Conservation (phyloP, 1,140 invertebrate species). For the Panulirus ornatus region DNA sequence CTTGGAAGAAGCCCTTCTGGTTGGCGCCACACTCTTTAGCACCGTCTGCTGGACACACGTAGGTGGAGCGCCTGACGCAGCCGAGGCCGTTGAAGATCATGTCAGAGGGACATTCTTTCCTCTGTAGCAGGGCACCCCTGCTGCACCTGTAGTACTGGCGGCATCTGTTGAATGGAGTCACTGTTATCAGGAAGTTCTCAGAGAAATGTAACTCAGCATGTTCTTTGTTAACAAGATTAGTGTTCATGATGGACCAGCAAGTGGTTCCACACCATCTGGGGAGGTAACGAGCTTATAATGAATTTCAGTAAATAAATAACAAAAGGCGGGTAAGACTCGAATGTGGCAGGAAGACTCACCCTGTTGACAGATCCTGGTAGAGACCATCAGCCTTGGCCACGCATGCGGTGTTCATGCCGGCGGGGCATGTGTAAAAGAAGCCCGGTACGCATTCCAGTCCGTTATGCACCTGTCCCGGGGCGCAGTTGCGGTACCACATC, state of each 20-base stretch:
- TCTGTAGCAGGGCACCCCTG: not conserved
- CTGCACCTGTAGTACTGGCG: constrained; percentile 28
- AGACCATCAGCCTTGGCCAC: constrained; percentile 34
- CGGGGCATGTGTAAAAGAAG: constrained; percentile 16
- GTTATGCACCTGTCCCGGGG: constrained; percentile 1
- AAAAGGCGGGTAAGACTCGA: no score
- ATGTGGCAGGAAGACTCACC: no score
- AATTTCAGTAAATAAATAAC: no score
- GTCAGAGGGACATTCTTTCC: not conserved
- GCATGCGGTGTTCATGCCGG: not conserved
- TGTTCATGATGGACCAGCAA: no score
- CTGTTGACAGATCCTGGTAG: constrained; percentile 26
- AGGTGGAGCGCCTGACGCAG: not conserved
- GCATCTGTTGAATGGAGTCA: not conserved
- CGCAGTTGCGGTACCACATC: constrained; percentile 34
- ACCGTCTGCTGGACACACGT: not conserved
- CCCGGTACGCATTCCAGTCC: not conserved
- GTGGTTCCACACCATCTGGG: no score
- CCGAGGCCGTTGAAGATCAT: not conserved
- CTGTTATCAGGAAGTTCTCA: not conserved
- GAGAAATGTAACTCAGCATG: no score
- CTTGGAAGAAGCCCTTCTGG: constrained; percentile 24
- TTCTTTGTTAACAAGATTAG: no score
- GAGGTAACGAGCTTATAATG: no score
- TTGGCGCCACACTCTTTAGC: not conserved